A percentile compares a stretch with the other conserved stretches of the same genome.
These are phyloP conservation scores for Platyrinchus mystaceus DNA, from an alignment of 2,797 vertebrate species.

Conservation along the genomic window DNA sequence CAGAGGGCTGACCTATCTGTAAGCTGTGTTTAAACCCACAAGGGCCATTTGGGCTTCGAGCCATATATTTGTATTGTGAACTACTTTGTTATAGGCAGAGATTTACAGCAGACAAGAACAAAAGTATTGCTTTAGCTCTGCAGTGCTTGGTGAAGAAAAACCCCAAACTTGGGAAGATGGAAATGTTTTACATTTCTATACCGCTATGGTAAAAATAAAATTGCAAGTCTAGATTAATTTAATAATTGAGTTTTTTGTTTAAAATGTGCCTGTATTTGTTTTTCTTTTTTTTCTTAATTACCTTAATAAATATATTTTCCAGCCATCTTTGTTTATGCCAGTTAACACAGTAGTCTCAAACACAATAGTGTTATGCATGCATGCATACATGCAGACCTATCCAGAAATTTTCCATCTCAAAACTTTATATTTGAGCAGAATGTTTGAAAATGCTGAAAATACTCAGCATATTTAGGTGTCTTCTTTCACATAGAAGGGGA, in stretches of 20 bases:
- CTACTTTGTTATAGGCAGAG: background rate
- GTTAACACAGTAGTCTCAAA: background rate
- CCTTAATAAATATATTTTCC: background rate
- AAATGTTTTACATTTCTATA: background rate
- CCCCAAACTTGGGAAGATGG: fast-evolving
- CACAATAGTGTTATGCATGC: background rate
- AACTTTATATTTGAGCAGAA: background rate
- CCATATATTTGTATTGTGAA: background rate
- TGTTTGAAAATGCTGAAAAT: background rate
- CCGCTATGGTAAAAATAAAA: background rate
- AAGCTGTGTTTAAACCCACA: background rate
- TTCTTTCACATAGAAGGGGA: background rate
- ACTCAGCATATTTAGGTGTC: background rate
- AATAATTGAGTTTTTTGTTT: background rate
- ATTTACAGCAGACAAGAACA: background rate
- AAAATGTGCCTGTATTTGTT: background rate
- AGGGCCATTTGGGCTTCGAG: background rate
- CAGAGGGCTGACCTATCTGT: background rate
- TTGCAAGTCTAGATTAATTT: background rate
- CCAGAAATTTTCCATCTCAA: background rate
- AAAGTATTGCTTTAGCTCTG: background rate
- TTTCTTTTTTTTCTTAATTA: background rate
- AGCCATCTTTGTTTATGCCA: background rate
- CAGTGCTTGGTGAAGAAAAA: background rate
- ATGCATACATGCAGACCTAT: background rate